Evolutionary conservation across 1,140 invertebrate species (phyloP).

Genomic region (Tetramorium parvispinum): DNA sequence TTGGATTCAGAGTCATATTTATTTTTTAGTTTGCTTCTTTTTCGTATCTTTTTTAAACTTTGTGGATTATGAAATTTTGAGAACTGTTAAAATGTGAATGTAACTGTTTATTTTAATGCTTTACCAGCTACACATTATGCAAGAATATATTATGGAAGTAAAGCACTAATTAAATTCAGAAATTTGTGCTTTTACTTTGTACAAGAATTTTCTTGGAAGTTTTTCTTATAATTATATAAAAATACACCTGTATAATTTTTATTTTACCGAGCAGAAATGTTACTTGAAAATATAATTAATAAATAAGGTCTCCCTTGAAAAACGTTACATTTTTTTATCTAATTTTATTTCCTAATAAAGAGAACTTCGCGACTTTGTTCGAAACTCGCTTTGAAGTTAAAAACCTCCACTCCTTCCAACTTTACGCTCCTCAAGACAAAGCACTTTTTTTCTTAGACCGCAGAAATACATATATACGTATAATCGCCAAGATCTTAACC

Average conservation of each 20-base stretch:
- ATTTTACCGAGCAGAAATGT: neutral
- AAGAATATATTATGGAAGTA: neutral
- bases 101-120: neutral
- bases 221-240: neutral
- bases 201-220: neutral
- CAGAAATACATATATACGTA: neutral
- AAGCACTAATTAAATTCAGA: neutral
- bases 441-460: neutral
- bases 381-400: conserved; percentile 15
- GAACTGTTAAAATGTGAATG: neutral
- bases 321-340: neutral
- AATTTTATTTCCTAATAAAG: conserved; percentile 12
- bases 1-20: neutral
- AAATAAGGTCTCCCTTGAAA: neutral
- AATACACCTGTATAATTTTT: neutral
- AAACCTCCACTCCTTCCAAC: conserved; percentile 2
- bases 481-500: conserved; percentile 4
- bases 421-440: neutral
- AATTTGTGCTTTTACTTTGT: neutral
- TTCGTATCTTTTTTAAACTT: neutral
- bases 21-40: neutral
- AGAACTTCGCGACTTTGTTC: neutral
- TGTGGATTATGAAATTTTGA: neutral
- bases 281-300: conserved; percentile 3
- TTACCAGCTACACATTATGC: neutral